Evolutionary conservation across 2,888 invertebrate genomes (phyloP).

Genomic region (Alloplasta piceator): DNA sequence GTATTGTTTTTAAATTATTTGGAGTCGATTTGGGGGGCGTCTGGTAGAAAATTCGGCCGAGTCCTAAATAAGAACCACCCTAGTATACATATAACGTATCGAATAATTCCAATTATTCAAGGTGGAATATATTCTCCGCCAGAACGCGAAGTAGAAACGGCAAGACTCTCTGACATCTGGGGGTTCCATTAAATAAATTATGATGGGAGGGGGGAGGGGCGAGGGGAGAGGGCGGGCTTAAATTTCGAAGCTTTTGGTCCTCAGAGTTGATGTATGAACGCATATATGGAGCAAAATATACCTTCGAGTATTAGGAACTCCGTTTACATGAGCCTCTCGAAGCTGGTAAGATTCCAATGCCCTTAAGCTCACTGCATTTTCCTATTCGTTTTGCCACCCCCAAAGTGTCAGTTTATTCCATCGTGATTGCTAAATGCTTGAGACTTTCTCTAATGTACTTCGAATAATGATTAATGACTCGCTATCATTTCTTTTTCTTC

Average conservation of each 20-base stretch:
- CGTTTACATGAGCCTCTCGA: neutral
- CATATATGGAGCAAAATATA: too few species aligned
- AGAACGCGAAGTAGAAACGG: slow-evolving; percentile 22
- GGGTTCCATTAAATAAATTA: slow-evolving; percentile 69
- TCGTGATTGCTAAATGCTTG: too few species aligned
- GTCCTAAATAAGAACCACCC: too few species aligned
- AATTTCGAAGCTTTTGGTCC: slow-evolving; percentile 11
- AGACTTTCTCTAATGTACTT: too few species aligned
- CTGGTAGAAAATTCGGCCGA: too few species aligned
- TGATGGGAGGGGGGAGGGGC: slow-evolving; percentile 60
- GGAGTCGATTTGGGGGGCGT: too few species aligned
- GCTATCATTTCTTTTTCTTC: too few species aligned
- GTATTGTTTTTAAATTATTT: too few species aligned
- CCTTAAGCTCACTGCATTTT: slow-evolving; percentile 4
- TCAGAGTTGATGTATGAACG: slow-evolving; percentile 12
- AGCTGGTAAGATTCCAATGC: slow-evolving; percentile 44
- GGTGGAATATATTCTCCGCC: neutral
- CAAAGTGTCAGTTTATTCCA: too few species aligned
- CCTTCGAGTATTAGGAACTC: neutral
- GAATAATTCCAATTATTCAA: slow-evolving; percentile 45
- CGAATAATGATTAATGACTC: too few species aligned
- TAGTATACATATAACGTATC: slow-evolving; percentile 39
- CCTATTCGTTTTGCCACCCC: too few species aligned
- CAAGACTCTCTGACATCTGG: slow-evolving; percentile 58
- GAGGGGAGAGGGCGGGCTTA: slow-evolving; percentile 37